These are phyloP conservation scores for Temnopleurus reevesii DNA, from an alignment of 53 echinoderm and acorn worm genomes.

Conservation along the genomic window DNA sequence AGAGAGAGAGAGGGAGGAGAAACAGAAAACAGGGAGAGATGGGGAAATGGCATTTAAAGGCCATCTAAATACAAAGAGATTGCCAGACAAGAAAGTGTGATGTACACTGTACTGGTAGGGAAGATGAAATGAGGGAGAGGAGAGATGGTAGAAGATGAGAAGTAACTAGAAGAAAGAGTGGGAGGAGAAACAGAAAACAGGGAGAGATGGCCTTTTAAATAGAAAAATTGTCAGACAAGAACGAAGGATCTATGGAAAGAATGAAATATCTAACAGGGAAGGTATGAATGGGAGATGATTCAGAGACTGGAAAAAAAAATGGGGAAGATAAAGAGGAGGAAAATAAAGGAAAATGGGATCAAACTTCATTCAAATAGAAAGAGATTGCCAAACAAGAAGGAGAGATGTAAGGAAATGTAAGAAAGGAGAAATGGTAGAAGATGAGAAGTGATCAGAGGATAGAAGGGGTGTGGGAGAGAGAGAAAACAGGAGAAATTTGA, in stretches of 20 bases:
- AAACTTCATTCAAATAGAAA: not conserved
- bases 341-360: not conserved
- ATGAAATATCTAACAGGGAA: no score
- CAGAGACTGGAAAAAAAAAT: no score
- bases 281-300: not conserved
- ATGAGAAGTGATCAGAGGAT: not conserved
- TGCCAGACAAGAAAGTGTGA: not conserved
- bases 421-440: not conserved
- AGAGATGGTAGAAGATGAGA: not conserved
- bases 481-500: no score
- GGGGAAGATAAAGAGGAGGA: no score
- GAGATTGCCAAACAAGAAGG: not conserved
- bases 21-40: not conserved
- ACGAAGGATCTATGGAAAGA: not conserved
- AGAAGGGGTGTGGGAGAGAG: no score
- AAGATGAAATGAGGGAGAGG: not conserved
- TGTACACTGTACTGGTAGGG: no score
- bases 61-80: no score
- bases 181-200: not conserved
- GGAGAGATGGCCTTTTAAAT: no score
- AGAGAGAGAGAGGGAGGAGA: not conserved
- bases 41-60: no score
- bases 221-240: not conserved
- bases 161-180: not conserved
- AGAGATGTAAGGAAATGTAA: not conserved